Conservation (phyloP, 2,113 vertebrate species). For the Osmerus mordax region DNA sequence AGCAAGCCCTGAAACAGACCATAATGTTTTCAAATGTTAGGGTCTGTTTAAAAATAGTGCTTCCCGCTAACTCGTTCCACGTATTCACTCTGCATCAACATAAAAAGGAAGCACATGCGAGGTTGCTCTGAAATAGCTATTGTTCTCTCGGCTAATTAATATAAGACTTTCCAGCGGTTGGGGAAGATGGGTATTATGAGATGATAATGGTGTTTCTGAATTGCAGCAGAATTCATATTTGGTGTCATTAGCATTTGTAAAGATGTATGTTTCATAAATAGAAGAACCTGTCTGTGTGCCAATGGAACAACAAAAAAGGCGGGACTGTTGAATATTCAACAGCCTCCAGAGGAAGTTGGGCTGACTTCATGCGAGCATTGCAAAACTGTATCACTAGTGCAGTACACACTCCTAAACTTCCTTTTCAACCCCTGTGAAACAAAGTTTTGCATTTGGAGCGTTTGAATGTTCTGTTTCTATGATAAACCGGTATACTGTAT, state of each 20-base stretch:
- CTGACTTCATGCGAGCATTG: constrained; percentile 21
- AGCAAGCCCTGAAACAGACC: constrained; percentile 59
- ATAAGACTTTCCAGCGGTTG: constrained; percentile 26
- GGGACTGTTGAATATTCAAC: constrained; percentile 40
- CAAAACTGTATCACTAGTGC: not conserved
- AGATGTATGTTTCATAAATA: constrained; percentile 38
- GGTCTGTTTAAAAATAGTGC: constrained; percentile 34
- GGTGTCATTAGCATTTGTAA: constrained; percentile 46
- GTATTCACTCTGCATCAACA: constrained; percentile 12
- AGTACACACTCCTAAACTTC: not conserved
- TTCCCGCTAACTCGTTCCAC: not conserved
- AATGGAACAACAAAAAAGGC: constrained; percentile 26
- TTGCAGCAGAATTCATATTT: constrained; percentile 31
- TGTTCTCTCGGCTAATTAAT: constrained; percentile 54
- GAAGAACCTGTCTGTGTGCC: constrained; percentile 36
- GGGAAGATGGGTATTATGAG: constrained; percentile 38
- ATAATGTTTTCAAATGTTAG: constrained; percentile 19
- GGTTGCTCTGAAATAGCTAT: constrained; percentile 19
- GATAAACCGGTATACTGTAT: too few relatives aligned
- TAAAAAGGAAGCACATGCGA: constrained; percentile 28
- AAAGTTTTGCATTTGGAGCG: not conserved
- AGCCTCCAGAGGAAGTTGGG: constrained; percentile 10
- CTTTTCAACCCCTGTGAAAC: not conserved
- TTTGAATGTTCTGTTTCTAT: not conserved
- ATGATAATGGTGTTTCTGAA: constrained; percentile 34